Conservation (phyloP, 2,113 vertebrate genomes). For the Pelecanus crispus region DNA sequence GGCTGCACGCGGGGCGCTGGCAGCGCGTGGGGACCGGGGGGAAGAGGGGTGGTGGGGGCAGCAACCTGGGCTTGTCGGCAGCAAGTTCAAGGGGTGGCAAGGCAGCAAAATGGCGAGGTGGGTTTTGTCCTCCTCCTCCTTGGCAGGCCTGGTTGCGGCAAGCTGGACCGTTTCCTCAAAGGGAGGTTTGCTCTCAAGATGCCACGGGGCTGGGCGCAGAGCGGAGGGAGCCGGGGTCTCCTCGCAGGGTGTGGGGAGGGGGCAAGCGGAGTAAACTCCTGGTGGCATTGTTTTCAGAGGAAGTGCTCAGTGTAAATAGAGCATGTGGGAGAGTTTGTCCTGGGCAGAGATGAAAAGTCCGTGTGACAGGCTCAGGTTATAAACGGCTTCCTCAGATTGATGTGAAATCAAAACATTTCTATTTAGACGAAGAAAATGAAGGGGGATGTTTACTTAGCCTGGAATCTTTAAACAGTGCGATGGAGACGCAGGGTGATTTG, state of each 20-base stretch:
- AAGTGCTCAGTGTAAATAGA: conserved; percentile 93
- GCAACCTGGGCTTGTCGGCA: not conserved
- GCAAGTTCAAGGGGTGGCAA: not conserved
- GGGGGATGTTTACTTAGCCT: conserved; percentile 78
- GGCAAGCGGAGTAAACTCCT: conserved; percentile 65
- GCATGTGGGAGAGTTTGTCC: conserved; percentile 76
- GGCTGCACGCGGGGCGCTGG: rapidly evolving
- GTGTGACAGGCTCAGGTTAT: conserved; percentile 77
- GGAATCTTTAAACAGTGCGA: conserved; percentile 64
- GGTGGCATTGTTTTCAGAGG: conserved; percentile 93
- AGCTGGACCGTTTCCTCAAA: not conserved
- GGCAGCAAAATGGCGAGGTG: not conserved
- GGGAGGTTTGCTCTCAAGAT: not conserved
- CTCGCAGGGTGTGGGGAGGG: conserved; percentile 21
- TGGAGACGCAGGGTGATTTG: not conserved
- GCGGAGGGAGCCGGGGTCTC: not conserved
- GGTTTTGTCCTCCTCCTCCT: not conserved
- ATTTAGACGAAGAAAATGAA: conserved; percentile 72
- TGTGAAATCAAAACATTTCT: conserved; percentile 77
- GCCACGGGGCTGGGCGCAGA: not conserved
- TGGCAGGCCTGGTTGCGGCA: not conserved
- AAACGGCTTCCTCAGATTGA: conserved; percentile 85
- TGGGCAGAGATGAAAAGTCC: conserved; percentile 78
- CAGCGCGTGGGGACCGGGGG: rapidly evolving
- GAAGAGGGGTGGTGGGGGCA: not conserved